A percentile compares a stretch with the other conserved stretches of the same genome.
Conservation (phyloP, 2,797 vertebrate genomes). For the Arrhamphus sclerolepis region DNA sequence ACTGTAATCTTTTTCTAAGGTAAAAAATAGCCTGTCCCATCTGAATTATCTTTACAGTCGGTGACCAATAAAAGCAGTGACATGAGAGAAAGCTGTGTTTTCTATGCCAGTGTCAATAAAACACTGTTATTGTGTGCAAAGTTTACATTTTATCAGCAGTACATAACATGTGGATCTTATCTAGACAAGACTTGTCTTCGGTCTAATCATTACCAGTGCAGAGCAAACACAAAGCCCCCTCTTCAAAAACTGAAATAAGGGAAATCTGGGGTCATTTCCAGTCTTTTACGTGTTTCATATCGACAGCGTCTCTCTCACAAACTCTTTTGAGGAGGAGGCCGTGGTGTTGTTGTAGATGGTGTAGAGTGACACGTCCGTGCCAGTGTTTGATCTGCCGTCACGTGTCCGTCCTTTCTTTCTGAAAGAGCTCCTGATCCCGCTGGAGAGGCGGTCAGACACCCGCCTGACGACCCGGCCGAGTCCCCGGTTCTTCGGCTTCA, state of each 20-base stretch:
- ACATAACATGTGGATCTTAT: constrained; percentile 48
- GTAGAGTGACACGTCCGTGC: constrained; percentile 42
- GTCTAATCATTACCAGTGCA: constrained; percentile 67
- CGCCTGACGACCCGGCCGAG: constrained; percentile 66
- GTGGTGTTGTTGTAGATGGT: constrained; percentile 35
- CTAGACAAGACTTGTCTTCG: constrained; percentile 15
- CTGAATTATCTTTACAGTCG: not conserved
- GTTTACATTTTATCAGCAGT: constrained; percentile 63
- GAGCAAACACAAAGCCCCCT: constrained; percentile 32
- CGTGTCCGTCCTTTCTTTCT: constrained; percentile 39
- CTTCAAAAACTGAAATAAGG: not conserved
- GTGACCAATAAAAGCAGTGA: not conserved
- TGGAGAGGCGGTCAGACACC: constrained; percentile 75
- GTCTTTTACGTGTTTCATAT: constrained; percentile 50
- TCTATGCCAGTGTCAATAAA: not conserved
- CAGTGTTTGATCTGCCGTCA: not conserved
- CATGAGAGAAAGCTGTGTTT: not conserved
- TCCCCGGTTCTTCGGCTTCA: constrained; percentile 58
- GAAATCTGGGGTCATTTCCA: not conserved
- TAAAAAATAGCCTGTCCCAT: too few species aligned
- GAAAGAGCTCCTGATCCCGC: constrained; percentile 68
- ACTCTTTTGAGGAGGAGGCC: constrained; percentile 26
- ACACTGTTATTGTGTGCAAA: constrained; percentile 41
- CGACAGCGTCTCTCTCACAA: constrained; percentile 61
- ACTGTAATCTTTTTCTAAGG: not conserved